phyloP scores from a whole-genome alignment of 2,113 vertebrate species.

The Passer montanus region DNA sequence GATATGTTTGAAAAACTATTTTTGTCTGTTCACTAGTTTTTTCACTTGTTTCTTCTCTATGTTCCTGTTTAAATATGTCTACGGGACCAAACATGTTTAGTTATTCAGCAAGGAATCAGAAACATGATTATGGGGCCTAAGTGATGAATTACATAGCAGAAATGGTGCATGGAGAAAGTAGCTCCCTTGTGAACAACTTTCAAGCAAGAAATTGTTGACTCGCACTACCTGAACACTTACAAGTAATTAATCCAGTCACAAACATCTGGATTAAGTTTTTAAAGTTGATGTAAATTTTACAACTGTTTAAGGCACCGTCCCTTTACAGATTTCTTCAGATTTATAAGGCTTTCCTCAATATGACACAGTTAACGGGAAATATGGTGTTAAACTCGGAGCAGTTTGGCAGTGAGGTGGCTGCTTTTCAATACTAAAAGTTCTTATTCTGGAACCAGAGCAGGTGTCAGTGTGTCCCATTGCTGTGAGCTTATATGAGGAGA shows the following conservation, averaged over 20 bases:
- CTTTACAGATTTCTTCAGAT: slow-evolving; percentile 31
- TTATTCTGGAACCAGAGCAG: not conserved
- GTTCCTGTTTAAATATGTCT: not conserved
- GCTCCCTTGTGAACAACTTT: slow-evolving; percentile 41
- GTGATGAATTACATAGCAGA: slow-evolving; percentile 32
- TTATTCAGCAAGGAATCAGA: slow-evolving; percentile 28
- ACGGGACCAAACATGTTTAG: not conserved
- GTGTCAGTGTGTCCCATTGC: not conserved
- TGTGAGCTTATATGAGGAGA: not conserved
- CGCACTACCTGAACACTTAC: not conserved
- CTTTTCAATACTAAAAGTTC: not conserved
- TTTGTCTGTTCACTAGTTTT: not conserved
- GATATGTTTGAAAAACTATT: not conserved
- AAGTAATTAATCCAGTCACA: slow-evolving; percentile 54
- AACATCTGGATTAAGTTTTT: slow-evolving; percentile 52
- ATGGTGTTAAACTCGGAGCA: not conserved
- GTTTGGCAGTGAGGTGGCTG: not conserved
- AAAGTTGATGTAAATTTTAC: slow-evolving; percentile 46
- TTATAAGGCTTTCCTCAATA: slow-evolving; percentile 8
- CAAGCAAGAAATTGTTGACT: slow-evolving; percentile 36
- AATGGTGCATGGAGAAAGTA: slow-evolving; percentile 34
- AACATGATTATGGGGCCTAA: slow-evolving; percentile 9
- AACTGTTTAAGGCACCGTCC: not conserved
- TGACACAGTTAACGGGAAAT: not conserved
- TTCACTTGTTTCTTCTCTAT: not conserved